phyloP scores from a whole-genome alignment of 2,888 invertebrate genomes.

The Pristionchus exspectatus region DNA sequence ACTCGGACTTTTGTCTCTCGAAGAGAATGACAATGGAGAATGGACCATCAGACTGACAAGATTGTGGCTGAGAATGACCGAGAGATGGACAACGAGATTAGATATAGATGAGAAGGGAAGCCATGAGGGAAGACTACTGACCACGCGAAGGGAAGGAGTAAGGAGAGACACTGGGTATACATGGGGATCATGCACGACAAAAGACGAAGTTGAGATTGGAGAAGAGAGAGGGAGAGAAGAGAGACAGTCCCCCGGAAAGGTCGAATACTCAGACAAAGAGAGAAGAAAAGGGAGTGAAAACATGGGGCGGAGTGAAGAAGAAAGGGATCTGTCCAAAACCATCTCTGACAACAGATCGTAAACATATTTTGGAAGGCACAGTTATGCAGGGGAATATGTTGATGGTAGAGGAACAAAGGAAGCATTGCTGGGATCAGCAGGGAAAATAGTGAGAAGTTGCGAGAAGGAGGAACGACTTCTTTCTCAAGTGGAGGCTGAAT shows the following conservation, averaged over 20 bases:
- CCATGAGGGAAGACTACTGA: neutral
- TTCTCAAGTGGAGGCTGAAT: slow-evolving; percentile 20
- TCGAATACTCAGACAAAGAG: slow-evolving; percentile 35
- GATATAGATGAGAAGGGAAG: slow-evolving; percentile 35
- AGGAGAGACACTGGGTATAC: slow-evolving; percentile 44
- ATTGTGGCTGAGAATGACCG: slow-evolving; percentile 14
- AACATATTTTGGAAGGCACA: neutral
- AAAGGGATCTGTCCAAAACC: neutral
- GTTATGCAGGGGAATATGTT: neutral
- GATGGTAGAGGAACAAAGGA: neutral
- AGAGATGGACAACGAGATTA: slow-evolving; percentile 23
- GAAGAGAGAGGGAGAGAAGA: neutral
- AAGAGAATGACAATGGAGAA: neutral
- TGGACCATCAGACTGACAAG: neutral
- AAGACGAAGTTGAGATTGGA: slow-evolving; percentile 36
- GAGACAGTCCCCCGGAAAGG: neutral
- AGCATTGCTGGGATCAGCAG: neutral
- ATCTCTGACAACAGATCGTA: neutral
- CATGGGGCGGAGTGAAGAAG: neutral
- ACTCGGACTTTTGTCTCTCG: neutral
- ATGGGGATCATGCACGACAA: slow-evolving; percentile 41
- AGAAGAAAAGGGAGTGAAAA: slow-evolving; percentile 24
- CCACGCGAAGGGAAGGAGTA: slow-evolving; percentile 12
- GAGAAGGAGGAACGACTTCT: slow-evolving; percentile 38
- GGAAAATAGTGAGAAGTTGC: neutral